Percentiles rank a stretch among this genome's conserved stretches.
These are phyloP conservation scores for Alaudala cheleensis DNA, from an alignment of 2,113 vertebrate genomes.

Conservation along the genomic window DNA sequence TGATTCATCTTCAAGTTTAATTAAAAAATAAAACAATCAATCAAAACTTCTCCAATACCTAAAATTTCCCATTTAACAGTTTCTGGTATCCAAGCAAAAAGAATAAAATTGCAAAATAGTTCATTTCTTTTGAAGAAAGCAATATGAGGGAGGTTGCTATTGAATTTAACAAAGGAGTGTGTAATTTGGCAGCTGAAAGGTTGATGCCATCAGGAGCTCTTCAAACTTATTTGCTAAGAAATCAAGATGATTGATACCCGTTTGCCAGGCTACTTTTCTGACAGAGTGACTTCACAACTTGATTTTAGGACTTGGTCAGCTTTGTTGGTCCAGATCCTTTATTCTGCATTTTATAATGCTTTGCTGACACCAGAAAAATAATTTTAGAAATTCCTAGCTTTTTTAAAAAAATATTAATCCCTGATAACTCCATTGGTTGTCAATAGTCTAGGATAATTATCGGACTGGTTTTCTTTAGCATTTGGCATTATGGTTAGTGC, in stretches of 20 bases:
- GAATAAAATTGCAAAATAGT: neutral
- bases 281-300: neutral
- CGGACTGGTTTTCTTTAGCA: neutral
- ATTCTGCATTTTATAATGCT: neutral
- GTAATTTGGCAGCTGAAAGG: constrained; percentile 19
- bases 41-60: neutral
- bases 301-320: neutral
- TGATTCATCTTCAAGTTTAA: neutral
- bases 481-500: neutral
- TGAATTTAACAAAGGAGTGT: neutral
- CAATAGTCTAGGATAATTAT: neutral
- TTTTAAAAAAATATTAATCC: neutral
- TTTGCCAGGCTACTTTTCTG: neutral
- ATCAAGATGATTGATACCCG: constrained; percentile 28
- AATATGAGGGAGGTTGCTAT: neutral
- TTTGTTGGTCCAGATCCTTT: neutral
- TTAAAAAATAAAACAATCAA: neutral
- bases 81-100: neutral
- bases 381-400: neutral
- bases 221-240: constrained; percentile 32
- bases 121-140: neutral
- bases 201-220: constrained; percentile 23
- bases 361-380: neutral
- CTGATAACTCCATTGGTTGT: neutral
- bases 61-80: neutral